Percentiles rank a stretch among this genome's conserved stretches.
These are phyloP conservation scores for Forpus xanthops DNA, from an alignment of 2,797 vertebrate genomes.

Conservation along the genomic window DNA sequence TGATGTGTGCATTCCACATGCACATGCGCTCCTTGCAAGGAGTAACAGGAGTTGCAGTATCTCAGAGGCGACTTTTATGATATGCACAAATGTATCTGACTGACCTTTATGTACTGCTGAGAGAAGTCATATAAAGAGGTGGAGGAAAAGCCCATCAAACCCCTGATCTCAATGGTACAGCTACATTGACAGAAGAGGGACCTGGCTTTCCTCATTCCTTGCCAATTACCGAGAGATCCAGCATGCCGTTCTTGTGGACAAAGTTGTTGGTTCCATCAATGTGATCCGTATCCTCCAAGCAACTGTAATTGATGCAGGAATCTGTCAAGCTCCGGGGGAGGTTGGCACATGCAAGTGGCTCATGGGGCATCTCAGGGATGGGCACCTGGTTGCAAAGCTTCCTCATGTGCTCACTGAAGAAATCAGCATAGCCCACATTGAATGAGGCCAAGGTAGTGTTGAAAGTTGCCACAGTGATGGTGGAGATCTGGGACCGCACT, in stretches of 20 bases:
- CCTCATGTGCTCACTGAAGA: slow-evolving; percentile 98
- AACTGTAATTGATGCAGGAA: slow-evolving; percentile 99
- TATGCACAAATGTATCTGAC: slow-evolving; percentile 49
- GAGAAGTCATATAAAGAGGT: slow-evolving; percentile 53
- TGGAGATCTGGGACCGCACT: slow-evolving; percentile 98
- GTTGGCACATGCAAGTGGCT: slow-evolving; percentile 93
- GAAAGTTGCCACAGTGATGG: slow-evolving; percentile 98
- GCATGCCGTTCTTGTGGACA: slow-evolving; percentile 97
- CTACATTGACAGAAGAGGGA: slow-evolving; percentile 45
- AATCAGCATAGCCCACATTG: slow-evolving; percentile 96
- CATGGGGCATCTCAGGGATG: slow-evolving; percentile 89
- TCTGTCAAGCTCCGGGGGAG: slow-evolving; percentile 96
- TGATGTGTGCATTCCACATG: slow-evolving; percentile 58
- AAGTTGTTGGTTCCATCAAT: slow-evolving; percentile 98
- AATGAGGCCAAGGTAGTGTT: slow-evolving; percentile 98
- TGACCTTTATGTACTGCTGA: slow-evolving; percentile 45
- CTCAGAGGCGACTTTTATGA: slow-evolving; percentile 31
- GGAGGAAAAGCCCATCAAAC: slow-evolving; percentile 53
- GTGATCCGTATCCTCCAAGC: slow-evolving; percentile 92
- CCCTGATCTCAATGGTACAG: slow-evolving; percentile 47
- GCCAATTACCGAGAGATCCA: slow-evolving; percentile 91
- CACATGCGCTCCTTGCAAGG: slow-evolving; percentile 36
- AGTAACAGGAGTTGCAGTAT: slow-evolving; percentile 26
- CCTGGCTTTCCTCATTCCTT: slow-evolving; percentile 28
- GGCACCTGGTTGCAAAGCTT: slow-evolving; percentile 93